A percentile compares a stretch with the other conserved stretches of the same genome.
Evolutionary conservation across 1,140 invertebrate genomes (phyloP).

Genomic region (Andrena cerasifolii): DNA sequence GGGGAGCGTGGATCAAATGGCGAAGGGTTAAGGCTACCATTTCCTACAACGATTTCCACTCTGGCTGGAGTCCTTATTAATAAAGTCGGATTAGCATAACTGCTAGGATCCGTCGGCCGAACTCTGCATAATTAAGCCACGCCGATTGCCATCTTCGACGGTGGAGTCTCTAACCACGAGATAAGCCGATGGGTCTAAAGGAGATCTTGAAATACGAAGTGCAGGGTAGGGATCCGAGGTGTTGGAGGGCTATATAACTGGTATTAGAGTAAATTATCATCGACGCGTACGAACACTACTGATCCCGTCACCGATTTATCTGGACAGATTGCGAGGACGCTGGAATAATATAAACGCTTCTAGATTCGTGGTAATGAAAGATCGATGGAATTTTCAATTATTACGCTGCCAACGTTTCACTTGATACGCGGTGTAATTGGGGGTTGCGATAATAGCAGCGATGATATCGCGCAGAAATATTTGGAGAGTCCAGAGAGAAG

Average conservation of each 20-base stretch:
- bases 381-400: constrained; percentile 35
- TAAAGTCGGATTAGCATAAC: constrained; percentile 77
- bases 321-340: background rate
- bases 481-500: constrained; percentile 9
- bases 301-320: no score
- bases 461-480: constrained; percentile 48
- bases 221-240: background rate
- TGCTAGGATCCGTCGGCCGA: constrained; percentile 65
- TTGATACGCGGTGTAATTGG: constrained; percentile 30
- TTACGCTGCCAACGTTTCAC: constrained; percentile 2
- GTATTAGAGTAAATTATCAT: no score
- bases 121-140: constrained; percentile 69
- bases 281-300: no score
- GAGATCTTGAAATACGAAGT: constrained; percentile 5
- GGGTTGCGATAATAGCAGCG: constrained; percentile 40
- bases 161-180: constrained; percentile 46
- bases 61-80: constrained; percentile 75
- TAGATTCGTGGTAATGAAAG: background rate
- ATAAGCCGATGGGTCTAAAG: constrained; percentile 48
- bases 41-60: constrained; percentile 72
- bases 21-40: constrained; percentile 70
- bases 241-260: background rate
- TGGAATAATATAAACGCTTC: background rate
- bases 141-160: constrained; percentile 64
- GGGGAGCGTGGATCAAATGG: constrained; percentile 64